Conservation (phyloP, 1,140 invertebrate species). For the Monomorium pharaonis region DNA sequence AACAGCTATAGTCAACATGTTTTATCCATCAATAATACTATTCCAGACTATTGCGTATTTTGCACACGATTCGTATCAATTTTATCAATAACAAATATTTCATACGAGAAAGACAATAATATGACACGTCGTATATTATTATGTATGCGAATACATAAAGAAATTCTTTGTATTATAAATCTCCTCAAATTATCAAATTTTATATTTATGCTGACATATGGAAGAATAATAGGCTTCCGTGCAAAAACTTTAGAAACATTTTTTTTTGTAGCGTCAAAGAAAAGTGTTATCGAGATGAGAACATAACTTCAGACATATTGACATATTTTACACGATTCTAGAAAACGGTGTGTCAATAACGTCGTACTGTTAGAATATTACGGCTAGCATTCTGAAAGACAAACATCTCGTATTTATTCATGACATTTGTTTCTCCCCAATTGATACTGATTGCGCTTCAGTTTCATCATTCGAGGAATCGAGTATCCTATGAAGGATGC, state of each 20-base stretch:
- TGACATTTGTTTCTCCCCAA: background rate
- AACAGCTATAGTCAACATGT: background rate
- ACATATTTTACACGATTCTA: background rate
- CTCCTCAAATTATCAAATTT: background rate
- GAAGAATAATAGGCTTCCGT: background rate
- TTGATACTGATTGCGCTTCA: background rate
- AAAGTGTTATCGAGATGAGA: background rate
- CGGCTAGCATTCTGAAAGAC: background rate
- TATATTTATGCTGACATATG: background rate
- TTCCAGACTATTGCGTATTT: background rate
- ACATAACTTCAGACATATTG: background rate
- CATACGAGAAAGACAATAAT: background rate
- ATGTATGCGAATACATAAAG: background rate
- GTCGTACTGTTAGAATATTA: background rate
- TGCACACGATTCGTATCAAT: background rate
- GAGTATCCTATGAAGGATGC: background rate
- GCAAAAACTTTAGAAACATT: background rate
- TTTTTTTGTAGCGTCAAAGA: background rate
- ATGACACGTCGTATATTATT: background rate
- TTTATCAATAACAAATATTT: background rate
- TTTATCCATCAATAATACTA: background rate
- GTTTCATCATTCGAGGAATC: background rate
- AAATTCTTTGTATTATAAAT: background rate
- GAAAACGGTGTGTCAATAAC: constrained; percentile 26
- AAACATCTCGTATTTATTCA: background rate